Percentiles rank a stretch among this genome's conserved stretches.
These are phyloP conservation scores for Rutilus rutilus DNA, from an alignment of 2,113 vertebrate genomes.

Conservation along the genomic window DNA sequence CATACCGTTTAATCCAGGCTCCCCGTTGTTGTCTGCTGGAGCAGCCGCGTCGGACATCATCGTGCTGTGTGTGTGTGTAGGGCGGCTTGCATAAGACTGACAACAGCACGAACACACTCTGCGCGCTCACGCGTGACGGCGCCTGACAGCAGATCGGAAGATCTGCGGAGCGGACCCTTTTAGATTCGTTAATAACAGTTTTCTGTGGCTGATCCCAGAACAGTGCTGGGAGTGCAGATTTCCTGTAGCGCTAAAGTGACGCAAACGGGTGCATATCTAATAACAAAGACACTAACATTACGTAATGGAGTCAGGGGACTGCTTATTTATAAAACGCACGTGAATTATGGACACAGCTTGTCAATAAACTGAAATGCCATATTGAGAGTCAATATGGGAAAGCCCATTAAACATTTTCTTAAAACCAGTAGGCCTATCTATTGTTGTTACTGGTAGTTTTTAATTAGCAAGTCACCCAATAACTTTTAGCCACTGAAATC, in stretches of 20 bases:
- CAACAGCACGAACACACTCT: slow-evolving; percentile 42
- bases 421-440: background rate
- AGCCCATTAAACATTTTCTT: background rate
- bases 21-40: slow-evolving; percentile 70
- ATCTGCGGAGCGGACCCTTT: background rate
- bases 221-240: slow-evolving; percentile 40
- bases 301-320: slow-evolving; percentile 42
- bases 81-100: slow-evolving; percentile 64
- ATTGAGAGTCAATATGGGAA: too few species aligned
- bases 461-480: background rate
- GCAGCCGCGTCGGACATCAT: slow-evolving; percentile 76
- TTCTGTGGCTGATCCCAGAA: slow-evolving; percentile 48
- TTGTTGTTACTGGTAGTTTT: background rate
- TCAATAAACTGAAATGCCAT: background rate
- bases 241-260: slow-evolving; percentile 63
- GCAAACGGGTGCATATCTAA: slow-evolving; percentile 48
- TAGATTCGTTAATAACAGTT: slow-evolving; percentile 18
- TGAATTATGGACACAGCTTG: background rate
- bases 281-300: slow-evolving; percentile 57
- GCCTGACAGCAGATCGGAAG: slow-evolving; percentile 5
- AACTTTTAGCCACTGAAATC: background rate
- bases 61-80: slow-evolving; percentile 62
- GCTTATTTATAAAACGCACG: background rate
- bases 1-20: slow-evolving; percentile 77
- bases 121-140: slow-evolving; percentile 37